These are phyloP conservation scores for Ameiurus melas DNA, from an alignment of 2,113 vertebrate genomes.

Conservation along the genomic window DNA sequence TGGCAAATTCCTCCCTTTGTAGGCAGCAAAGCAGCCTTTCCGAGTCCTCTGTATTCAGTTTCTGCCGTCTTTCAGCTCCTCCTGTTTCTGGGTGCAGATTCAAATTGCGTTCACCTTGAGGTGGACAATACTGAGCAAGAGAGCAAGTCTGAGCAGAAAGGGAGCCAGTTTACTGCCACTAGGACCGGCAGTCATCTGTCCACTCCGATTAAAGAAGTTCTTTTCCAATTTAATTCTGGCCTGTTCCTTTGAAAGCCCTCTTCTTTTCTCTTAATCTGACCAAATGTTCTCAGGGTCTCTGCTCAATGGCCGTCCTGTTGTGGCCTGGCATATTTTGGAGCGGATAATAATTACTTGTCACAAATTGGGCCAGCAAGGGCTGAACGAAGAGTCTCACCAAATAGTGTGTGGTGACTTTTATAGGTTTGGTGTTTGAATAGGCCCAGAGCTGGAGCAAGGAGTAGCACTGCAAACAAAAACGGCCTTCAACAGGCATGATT, in stretches of 20 bases:
- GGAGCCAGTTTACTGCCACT: background rate
- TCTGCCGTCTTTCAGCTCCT: constrained; percentile 44
- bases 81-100: constrained; percentile 55
- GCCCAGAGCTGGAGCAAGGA: constrained; percentile 48
- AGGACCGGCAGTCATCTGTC: background rate
- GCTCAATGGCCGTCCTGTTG: constrained; percentile 24
- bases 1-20: constrained; percentile 59
- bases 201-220: constrained; percentile 42
- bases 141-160: constrained; percentile 39
- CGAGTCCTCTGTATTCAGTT: constrained; percentile 59
- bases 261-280: constrained; percentile 17
- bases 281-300: constrained; percentile 27
- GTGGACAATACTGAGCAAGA: constrained; percentile 32
- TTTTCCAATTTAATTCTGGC: constrained; percentile 33
- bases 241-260: constrained; percentile 25
- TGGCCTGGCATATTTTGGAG: constrained; percentile 35
- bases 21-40: constrained; percentile 55
- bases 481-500: constrained; percentile 54
- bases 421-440: constrained; percentile 63
- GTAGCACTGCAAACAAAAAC: constrained; percentile 61
- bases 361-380: constrained; percentile 39
- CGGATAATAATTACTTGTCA: constrained; percentile 36
- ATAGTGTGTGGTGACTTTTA: constrained; percentile 50
- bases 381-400: constrained; percentile 47
- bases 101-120: constrained; percentile 52